Evolutionary conservation across 2,797 vertebrate genomes (phyloP).

Genomic region (Urophycis tenuis): DNA sequence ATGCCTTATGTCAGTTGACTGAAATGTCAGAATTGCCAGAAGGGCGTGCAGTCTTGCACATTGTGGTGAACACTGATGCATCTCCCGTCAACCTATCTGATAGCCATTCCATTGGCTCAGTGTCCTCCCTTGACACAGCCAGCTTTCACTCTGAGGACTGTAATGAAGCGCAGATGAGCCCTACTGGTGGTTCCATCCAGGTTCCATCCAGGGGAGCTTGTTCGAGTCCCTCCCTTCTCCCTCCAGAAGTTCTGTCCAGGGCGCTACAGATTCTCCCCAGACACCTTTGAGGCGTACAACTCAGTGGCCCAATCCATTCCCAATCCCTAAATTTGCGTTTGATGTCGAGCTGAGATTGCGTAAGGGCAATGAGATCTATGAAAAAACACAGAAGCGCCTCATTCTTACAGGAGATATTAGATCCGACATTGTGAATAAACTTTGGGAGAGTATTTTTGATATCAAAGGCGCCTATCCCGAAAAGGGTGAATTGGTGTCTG

Average conservation of each 20-base stretch:
- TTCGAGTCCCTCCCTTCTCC: no score
- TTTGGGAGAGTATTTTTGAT: constrained; percentile 3
- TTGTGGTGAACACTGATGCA: not conserved
- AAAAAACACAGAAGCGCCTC: constrained; percentile 5
- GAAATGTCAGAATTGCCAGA: constrained; percentile 13
- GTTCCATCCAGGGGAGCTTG: no score
- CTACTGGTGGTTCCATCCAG: constrained; percentile 1
- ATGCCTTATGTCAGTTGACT: constrained; percentile 12
- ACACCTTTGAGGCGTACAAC: no score
- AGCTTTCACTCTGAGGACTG: constrained; percentile 14
- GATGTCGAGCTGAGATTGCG: constrained; percentile 16
- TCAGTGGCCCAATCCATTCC: constrained; percentile 16
- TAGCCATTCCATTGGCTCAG: not conserved
- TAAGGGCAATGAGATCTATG: constrained; percentile 9
- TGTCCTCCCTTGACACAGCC: not conserved
- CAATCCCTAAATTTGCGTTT: constrained; percentile 10
- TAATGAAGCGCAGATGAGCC: no score
- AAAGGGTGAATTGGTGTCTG: constrained; percentile 4
- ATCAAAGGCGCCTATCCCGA: constrained; percentile 12
- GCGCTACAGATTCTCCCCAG: no score
- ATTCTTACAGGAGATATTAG: constrained; percentile 8
- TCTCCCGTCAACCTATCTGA: not conserved
- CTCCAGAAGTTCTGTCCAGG: no score
- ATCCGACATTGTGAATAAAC: no score
- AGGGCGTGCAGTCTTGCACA: constrained; percentile 1